Percentiles rank a stretch among this genome's conserved stretches.
Conservation (phyloP, 2,113 vertebrate species). For the Panurus biarmicus region DNA sequence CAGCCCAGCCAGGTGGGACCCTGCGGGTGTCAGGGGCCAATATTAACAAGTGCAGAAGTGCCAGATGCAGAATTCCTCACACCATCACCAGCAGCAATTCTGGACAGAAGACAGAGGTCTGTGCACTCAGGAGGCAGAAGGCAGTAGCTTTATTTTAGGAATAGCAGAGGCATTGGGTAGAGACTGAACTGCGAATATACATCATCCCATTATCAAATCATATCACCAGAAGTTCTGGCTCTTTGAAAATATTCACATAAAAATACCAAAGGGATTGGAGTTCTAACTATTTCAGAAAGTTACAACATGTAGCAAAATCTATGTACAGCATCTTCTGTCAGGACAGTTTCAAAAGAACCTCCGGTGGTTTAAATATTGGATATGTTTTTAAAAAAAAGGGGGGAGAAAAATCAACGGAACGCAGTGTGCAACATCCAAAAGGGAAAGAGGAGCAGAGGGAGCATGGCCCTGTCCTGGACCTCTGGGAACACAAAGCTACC, state of each 20-base stretch:
- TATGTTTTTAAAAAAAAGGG: background rate
- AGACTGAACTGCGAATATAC: background rate
- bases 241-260: conserved; percentile 49
- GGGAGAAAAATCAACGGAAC: background rate
- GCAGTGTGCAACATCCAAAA: background rate
- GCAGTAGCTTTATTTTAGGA: conserved; percentile 59
- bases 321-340: conserved; percentile 27
- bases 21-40: background rate
- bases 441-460: background rate
- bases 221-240: background rate
- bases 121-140: conserved; percentile 9
- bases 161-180: background rate
- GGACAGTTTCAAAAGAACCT: background rate
- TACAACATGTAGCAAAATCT: conserved; percentile 29
- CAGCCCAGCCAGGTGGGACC: background rate
- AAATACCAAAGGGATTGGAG: conserved; percentile 15
- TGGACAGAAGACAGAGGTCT: background rate
- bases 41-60: too few species aligned
- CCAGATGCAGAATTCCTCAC: background rate
- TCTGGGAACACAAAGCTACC: background rate
- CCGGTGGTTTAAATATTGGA: background rate
- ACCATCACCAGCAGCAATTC: background rate
- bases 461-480: background rate
- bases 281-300: background rate
- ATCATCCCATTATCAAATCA: background rate